Base-by-base conservation (phyloP, 2,797 vertebrate species). In the Lepilemur septentrionalis region DNA sequence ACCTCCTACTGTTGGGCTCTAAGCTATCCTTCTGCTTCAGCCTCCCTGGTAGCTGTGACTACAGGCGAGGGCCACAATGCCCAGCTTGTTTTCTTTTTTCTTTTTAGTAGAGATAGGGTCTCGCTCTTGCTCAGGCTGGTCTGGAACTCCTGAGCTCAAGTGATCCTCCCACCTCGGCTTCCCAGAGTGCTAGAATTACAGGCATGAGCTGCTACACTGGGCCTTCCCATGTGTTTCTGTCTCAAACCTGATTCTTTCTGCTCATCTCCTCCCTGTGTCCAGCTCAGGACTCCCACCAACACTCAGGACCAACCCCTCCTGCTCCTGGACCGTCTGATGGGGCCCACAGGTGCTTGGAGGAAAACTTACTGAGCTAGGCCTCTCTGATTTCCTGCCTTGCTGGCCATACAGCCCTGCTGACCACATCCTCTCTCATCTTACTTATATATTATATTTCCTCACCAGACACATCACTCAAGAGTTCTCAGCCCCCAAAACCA, bases 401-500 rank as follows among this genome's bases (percentile, higher is more conserved):
- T 7, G 5, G 72, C 90, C 95, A 83, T 38, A 7, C 5, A 76
- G 83, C 73, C 41, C 43, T 85, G 43, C 78, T 94, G 95, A 97
- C 97, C 97, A 98, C 97, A 97, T 98, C 97, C 97, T 97, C 95
- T 93, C 93, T 93, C 79, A 96, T 75, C 48, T 94, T 92, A 78
- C 72, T 95, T 91, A 91, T 50, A 55, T 57, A 23, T 57, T 57
- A 57, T 11, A 95, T 83, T 96, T 97, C 97, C 97, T 97, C 78
- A 87, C 30, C 67, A 95, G 93, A 89, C 89, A 78, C 48, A 41
- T 80, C 88, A 69, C 59, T n/a, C 59, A 84, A 38, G n/a, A 41
- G 92, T 91, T 78, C 78, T 96, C 57, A 93, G 85, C 46, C 96
- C 70, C 94, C 23, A 13, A 89, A 85, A 69, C 82, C 43, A 78